Evolutionary conservation across 2,888 invertebrate genomes (phyloP).

Genomic region (Lucinisca nassula): DNA sequence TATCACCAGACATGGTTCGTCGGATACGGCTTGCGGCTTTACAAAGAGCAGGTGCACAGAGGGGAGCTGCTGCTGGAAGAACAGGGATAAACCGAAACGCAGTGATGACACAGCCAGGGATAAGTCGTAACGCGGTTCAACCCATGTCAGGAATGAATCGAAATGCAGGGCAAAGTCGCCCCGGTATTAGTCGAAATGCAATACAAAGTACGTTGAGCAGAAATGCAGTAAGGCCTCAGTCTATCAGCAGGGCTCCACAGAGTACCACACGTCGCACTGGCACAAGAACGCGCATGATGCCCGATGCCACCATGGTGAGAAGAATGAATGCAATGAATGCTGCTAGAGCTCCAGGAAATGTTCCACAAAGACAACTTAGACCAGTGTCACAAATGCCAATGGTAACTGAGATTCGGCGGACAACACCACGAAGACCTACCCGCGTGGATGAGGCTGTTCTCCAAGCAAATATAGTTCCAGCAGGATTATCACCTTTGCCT

Average conservation of each 20-base stretch:
- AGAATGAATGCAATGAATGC: background rate
- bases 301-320: background rate
- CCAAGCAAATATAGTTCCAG: background rate
- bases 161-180: background rate
- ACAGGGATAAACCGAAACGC: background rate
- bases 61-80: background rate
- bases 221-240: no score
- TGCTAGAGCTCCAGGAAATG: background rate
- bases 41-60: background rate
- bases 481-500: background rate
- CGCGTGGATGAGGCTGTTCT: background rate
- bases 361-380: no score
- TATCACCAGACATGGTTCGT: background rate
- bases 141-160: background rate
- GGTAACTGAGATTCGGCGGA: background rate
- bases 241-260: background rate
- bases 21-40: background rate
- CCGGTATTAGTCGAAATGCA: no score
- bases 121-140: background rate
- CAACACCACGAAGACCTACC: background rate
- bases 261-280: background rate
- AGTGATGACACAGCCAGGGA: background rate
- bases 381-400: background rate
- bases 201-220: no score
- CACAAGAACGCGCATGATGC: background rate